Base-by-base conservation (phyloP, 2,797 vertebrate genomes). In the Dromococcyx pavoninus region DNA sequence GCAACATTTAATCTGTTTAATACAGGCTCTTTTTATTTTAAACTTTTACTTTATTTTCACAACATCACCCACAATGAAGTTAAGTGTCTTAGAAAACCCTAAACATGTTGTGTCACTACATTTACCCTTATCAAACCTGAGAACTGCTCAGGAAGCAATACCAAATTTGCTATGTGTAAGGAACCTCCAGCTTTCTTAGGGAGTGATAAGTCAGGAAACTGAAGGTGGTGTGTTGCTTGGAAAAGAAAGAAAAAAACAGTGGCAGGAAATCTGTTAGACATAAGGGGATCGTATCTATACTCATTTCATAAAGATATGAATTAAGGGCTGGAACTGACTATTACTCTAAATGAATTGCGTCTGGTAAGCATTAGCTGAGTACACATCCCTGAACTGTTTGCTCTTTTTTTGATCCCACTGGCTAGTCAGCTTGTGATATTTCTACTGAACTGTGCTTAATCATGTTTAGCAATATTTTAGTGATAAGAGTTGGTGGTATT, bases 391-490 rank as follows among this genome's bases (percentile, higher is more conserved):
- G 92, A 94, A 73, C 77, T 77, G 53, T 87, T 92, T 88, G 76
- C 81, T 83, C 84, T 28, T 73, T 93, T 93, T 93, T 94, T 94
- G 91, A 95, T 97, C 94, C 96, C 91, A 83, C 89, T 69, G 77
- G 76, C 86, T 96, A 90, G 93, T 56, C 66, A 18, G 92, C 88
- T 94, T 94, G 93, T 95, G 96, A 89, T 96, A 94, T 90, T 97
- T 93, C 85, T 90, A 95, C 86, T 92, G 95, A 96, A 93, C 95
- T 9, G 0, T 93, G 93, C 82, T 95, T 97, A 97, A 96, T 97
- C 95, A 86, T 35, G 92, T 83, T 97, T 96, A 96, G 85, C 84
- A 96, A 94, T 94, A 94, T 94, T 95, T 94, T 84, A 89, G 85
- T 58, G 94, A 92, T 96, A 97, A 95, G 94, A 81, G 73, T 66